Base-by-base conservation (phyloP, 2,113 vertebrate species). In the Lynx canadensis region DNA sequence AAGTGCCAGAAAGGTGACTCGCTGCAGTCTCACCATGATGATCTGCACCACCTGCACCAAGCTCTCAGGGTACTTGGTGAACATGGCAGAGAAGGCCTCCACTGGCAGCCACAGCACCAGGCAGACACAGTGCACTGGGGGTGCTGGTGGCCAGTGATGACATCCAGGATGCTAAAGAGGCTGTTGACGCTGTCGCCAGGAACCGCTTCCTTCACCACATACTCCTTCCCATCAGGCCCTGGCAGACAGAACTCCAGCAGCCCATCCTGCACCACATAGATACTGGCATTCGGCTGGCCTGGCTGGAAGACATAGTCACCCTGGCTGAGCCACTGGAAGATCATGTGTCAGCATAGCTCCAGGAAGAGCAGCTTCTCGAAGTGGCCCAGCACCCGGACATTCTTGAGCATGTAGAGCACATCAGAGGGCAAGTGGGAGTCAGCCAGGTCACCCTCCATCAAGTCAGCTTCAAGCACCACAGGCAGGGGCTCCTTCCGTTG, bases 321-420 rank as follows among this genome's bases (percentile, higher is more conserved):
- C 96, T 99, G 99, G 84, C 99, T 98, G 92, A 99, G 99, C 95
- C 99, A 99, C 98, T 99, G 98, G 97, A 99, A 99, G 52, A 99
- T 99, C 99, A 99, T 99, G 99, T 99, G 99, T 80, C 99, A 99
- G 96, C 99, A 99, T 97, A 99, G n/a, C n/a, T n/a, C n/a, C n/a
- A n/a, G 98, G 97, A 99, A 99, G 23, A 99, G 98, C 0, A 99
- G 99, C 98, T 99, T 99, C 98, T 99, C 99, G 88, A 99, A 99
- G 99, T 99, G 99, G 57, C 99, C 99, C 97, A 99, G 98, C 52
- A 99, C 99, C 99, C 99, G 98, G 38, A 99, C 99, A 0, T 99
- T 99, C 98, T 99, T 99, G 57, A 99, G 99, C 99, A 99, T 99
- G 98, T 99, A 99, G 85, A 99, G 99, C 78, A 99, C 99, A 98